phyloP scores from a whole-genome alignment of 2,888 invertebrate genomes.

The Ennomos fuscantarius region DNA sequence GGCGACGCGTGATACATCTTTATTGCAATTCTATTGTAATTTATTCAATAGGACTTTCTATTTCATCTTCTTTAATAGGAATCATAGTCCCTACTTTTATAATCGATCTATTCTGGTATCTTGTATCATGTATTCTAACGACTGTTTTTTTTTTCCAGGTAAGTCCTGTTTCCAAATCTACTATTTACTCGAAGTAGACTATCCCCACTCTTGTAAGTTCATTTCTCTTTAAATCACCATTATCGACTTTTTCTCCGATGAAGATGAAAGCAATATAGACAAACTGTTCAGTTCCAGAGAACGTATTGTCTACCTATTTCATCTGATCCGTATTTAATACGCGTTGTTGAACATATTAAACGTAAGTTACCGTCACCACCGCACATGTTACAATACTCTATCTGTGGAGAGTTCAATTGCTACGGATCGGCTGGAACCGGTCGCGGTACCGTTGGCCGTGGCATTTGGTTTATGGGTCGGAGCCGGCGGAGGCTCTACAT shows the following conservation, averaged over 20 bases:
- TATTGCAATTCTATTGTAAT: conserved; percentile 28
- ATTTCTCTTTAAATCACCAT: conserved; percentile 12
- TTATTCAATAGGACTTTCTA: conserved; percentile 22
- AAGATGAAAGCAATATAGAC: too few relatives aligned
- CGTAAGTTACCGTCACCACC: conserved; percentile 37
- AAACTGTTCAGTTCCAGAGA: too few relatives aligned
- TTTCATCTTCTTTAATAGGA: conserved; percentile 14
- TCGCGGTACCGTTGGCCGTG: conserved; percentile 62
- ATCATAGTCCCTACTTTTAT: background rate
- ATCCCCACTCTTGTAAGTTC: conserved; percentile 10
- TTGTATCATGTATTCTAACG: too few relatives aligned
- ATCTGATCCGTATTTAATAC: conserved; percentile 10
- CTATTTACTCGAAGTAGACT: background rate
- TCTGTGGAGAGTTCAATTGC: conserved; percentile 50
- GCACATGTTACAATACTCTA: conserved; percentile 42
- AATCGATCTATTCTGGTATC: too few relatives aligned
- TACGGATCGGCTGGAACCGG: conserved; percentile 54
- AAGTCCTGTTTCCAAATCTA: conserved; percentile 18
- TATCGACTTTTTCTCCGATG: background rate
- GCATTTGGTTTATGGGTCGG: conserved; percentile 68
- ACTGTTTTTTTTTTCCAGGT: conserved; percentile 48
- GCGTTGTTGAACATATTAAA: conserved; percentile 8
- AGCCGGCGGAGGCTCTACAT: conserved; percentile 59
- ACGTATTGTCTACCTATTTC: too few relatives aligned
- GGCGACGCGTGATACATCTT: conserved; percentile 31